Conservation (phyloP, 64 coral and sea anemone genomes). For the Dendrophyllia cribrosa region DNA sequence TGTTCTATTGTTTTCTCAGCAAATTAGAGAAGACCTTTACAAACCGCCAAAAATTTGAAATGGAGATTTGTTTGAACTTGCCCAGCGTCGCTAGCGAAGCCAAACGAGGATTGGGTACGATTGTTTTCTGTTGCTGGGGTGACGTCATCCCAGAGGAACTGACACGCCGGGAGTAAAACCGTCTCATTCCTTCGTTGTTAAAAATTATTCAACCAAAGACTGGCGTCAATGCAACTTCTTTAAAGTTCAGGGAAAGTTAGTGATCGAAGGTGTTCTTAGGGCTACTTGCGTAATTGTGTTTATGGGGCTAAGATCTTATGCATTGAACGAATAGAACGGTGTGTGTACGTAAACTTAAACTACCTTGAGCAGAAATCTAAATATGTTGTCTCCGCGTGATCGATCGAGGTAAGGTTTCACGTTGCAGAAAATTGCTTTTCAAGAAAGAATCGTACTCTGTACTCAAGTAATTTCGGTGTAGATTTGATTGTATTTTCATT, state of each 20-base stretch:
- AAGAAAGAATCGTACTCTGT: neutral
- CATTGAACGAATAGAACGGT: too few relatives aligned
- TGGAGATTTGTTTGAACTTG: conserved; percentile 32
- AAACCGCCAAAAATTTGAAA: conserved; percentile 9
- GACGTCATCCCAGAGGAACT: conserved; percentile 21
- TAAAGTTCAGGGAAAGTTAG: neutral
- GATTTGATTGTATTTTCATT: neutral
- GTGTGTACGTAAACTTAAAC: too few relatives aligned
- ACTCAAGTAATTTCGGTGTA: neutral
- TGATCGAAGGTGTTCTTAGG: neutral
- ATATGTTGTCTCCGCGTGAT: conserved; percentile 4
- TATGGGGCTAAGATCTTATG: too few relatives aligned
- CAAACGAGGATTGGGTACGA: conserved; percentile 27
- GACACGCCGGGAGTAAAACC: neutral
- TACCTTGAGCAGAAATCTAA: neutral
- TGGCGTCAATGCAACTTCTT: neutral
- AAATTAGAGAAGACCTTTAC: neutral
- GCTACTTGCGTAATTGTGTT: too few relatives aligned
- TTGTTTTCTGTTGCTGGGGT: conserved; percentile 31
- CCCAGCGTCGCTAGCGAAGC: neutral
- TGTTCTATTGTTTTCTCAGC: neutral
- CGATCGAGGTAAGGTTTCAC: neutral
- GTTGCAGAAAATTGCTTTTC: neutral
- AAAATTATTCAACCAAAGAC: too few relatives aligned
- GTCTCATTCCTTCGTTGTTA: conserved; percentile 1